phyloP scores from a whole-genome alignment of 2,797 vertebrate species.

The Scleropages formosus region DNA sequence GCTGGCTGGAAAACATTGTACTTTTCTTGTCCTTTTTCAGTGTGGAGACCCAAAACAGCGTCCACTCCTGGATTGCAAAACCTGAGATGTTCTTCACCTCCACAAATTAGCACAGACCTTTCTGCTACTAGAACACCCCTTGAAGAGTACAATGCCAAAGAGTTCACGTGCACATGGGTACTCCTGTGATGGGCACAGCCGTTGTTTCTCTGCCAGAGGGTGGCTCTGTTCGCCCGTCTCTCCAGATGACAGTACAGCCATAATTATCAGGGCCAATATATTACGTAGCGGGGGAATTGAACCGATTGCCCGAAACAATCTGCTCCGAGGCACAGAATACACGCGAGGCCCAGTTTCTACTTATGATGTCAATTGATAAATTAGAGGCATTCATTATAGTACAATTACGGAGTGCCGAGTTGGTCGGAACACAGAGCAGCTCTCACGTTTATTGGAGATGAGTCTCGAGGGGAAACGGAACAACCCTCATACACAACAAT shows the following conservation, averaged over 20 bases:
- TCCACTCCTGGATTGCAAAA: too few species aligned
- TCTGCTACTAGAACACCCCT: too few species aligned
- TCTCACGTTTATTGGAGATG: neutral
- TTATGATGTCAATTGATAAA: constrained; percentile 8
- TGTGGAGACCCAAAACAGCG: too few species aligned
- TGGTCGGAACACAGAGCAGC: neutral
- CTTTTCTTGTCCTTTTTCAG: too few species aligned
- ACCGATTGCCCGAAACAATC: neutral
- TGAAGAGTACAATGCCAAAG: too few species aligned
- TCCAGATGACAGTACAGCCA: neutral
- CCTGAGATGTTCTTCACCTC: too few species aligned
- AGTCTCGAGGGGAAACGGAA: neutral
- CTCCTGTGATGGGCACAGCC: too few species aligned
- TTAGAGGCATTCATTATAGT: neutral
- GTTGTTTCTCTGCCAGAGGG: neutral
- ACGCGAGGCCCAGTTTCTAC: neutral
- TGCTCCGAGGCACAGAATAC: neutral
- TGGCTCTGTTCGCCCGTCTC: neutral
- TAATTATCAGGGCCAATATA: constrained; percentile 1
- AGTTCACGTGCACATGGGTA: too few species aligned
- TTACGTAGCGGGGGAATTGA: neutral
- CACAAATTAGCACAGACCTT: too few species aligned
- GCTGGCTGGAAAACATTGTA: neutral
- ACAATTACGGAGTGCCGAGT: neutral
- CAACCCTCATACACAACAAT: neutral